Conservation (phyloP, 2,797 vertebrate genomes). For the Pangasius sanitwongsei region DNA sequence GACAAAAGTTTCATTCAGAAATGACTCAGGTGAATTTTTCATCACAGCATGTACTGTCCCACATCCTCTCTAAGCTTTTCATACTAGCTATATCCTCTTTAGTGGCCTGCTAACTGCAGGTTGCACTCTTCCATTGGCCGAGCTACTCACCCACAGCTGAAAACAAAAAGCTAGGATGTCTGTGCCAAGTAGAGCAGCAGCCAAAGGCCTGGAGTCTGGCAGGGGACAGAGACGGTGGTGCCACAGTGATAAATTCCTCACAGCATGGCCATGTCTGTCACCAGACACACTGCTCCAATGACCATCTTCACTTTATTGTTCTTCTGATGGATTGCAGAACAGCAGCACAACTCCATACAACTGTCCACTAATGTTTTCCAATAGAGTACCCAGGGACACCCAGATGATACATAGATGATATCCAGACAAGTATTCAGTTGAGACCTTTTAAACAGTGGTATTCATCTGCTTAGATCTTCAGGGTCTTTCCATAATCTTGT, state of each 20-base stretch:
- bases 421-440: not conserved
- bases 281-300: conserved; percentile 57
- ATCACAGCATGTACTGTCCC: not conserved
- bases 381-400: not conserved
- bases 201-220: conserved; percentile 61
- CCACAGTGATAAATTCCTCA: conserved; percentile 61
- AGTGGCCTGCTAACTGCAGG: conserved; percentile 43
- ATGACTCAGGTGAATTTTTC: not conserved
- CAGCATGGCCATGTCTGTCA: conserved; percentile 60
- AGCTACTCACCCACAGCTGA: conserved; percentile 46
- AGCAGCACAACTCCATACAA: not conserved
- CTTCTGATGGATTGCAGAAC: conserved; percentile 24
- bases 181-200: conserved; percentile 61
- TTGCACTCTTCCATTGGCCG: conserved; percentile 46
- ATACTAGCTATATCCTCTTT: conserved; percentile 15
- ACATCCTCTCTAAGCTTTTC: not conserved
- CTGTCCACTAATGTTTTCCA: not conserved
- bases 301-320: conserved; percentile 53
- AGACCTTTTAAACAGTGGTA: not conserved
- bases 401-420: not conserved
- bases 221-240: conserved; percentile 50
- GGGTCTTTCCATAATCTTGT: not conserved
- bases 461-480: not conserved
- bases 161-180: conserved; percentile 52
- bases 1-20: not conserved